Percentiles rank a stretch among this genome's conserved stretches.
Conservation (phyloP, 2,888 invertebrate species). For the Encarsia formosa region DNA sequence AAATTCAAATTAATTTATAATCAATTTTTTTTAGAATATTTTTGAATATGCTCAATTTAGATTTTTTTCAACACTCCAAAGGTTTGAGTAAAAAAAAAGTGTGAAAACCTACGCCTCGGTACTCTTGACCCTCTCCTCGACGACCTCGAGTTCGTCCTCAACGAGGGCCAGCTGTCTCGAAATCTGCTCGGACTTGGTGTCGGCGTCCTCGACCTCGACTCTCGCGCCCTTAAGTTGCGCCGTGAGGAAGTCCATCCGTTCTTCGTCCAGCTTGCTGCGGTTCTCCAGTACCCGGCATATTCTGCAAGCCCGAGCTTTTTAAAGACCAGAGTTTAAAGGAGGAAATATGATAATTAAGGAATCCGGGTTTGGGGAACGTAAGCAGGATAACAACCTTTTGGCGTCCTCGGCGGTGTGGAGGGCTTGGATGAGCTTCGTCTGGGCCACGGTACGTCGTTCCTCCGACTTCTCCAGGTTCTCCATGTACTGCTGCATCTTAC, state of each 20-base stretch:
- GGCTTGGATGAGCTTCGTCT: constrained; percentile 41
- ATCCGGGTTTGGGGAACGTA: constrained; percentile 55
- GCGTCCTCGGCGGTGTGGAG: constrained; percentile 44
- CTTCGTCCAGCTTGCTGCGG: constrained; percentile 61
- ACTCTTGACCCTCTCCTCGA: constrained; percentile 64
- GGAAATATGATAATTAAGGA: constrained; percentile 63
- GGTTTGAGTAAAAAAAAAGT: too few relatives aligned
- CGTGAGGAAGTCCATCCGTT: constrained; percentile 62
- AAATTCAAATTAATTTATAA: too few relatives aligned
- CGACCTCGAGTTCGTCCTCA: constrained; percentile 65
- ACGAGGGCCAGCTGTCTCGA: constrained; percentile 65
- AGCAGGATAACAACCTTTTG: constrained; percentile 36
- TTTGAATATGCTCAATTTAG: too few relatives aligned
- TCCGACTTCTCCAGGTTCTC: constrained; percentile 45
- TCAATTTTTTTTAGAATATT: too few relatives aligned
- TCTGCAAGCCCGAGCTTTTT: constrained; percentile 42
- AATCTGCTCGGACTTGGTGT: constrained; percentile 67
- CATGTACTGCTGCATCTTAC: constrained; percentile 46
- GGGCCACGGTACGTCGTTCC: constrained; percentile 41
- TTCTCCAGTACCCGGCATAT: constrained; percentile 66
- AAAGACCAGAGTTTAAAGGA: constrained; percentile 56
- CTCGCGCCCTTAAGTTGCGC: constrained; percentile 64
- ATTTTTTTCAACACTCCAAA: too few relatives aligned
- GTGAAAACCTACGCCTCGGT: constrained; percentile 59
- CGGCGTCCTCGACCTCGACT: constrained; percentile 66